Evolutionary conservation across 2,888 invertebrate species (phyloP).

Genomic region (Amiota minor): DNA sequence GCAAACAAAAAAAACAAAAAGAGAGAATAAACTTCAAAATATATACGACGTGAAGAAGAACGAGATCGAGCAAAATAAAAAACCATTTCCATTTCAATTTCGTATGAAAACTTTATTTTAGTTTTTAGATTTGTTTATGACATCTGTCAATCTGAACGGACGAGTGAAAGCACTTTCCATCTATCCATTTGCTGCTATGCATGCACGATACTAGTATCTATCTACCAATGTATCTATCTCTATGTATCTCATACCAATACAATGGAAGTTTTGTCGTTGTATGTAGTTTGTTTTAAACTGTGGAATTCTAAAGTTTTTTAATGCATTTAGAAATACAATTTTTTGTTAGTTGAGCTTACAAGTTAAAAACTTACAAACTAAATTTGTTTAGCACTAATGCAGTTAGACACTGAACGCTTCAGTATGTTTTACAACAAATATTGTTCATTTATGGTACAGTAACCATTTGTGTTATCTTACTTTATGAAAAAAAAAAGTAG

Average conservation of each 20-base stretch:
- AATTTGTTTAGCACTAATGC: slow-evolving; percentile 29
- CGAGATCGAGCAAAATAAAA: background rate
- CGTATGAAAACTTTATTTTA: background rate
- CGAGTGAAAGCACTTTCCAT: background rate
- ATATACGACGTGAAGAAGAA: background rate
- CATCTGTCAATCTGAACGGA: slow-evolving; percentile 45
- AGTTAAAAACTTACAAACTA: slow-evolving; percentile 10
- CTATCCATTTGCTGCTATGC: no score
- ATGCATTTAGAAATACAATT: slow-evolving; percentile 1
- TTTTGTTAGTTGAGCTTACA: slow-evolving; percentile 7
- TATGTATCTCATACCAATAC: no score
- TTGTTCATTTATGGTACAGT: background rate
- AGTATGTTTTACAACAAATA: background rate
- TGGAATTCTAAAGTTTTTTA: background rate
- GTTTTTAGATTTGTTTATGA: slow-evolving; percentile 42
- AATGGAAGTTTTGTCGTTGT: no score
- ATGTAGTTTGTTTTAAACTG: no score
- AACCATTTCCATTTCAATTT: background rate
- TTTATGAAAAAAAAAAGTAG: slow-evolving; percentile 42
- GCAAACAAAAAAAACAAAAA: background rate
- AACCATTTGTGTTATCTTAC: slow-evolving; percentile 7
- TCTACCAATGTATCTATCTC: no score
- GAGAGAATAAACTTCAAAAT: background rate
- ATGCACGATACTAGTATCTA: no score
- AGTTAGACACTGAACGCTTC: background rate